Percentiles rank a stretch among this genome's conserved stretches.
Conservation (phyloP, 35 echinoderm and acorn worm genomes). For the Apostichopus japonicus region DNA sequence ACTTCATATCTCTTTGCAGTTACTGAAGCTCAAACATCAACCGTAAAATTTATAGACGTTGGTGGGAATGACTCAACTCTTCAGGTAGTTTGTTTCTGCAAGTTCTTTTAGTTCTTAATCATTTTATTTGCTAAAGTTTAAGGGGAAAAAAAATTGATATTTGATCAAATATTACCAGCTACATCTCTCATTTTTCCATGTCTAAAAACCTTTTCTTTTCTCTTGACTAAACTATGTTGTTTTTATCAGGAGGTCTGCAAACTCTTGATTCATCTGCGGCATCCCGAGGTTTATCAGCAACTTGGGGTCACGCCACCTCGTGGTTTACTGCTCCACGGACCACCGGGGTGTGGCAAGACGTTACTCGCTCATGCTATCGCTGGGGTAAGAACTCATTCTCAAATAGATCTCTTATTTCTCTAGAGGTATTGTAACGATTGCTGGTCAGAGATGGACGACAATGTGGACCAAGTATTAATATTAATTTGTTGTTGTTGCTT, state of each 20-base stretch:
- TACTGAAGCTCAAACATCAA: slow-evolving; percentile 80
- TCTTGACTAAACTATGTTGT: background rate
- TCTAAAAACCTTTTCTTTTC: background rate
- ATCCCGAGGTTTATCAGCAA: slow-evolving; percentile 93
- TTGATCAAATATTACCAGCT: too few relatives aligned
- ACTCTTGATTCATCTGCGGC: slow-evolving; percentile 87
- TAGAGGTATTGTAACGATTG: too few relatives aligned
- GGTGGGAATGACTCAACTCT: slow-evolving; percentile 92
- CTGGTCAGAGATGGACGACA: too few relatives aligned
- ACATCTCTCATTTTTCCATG: too few relatives aligned
- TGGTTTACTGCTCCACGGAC: slow-evolving; percentile 93
- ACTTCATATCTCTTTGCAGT: slow-evolving; percentile 45
- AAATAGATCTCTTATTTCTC: too few relatives aligned
- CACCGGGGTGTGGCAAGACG: slow-evolving; percentile 97
- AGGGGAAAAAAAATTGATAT: too few relatives aligned
- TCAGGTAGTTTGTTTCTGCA: slow-evolving; percentile 63
- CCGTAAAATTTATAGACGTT: slow-evolving; percentile 74
- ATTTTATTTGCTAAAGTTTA: too few relatives aligned
- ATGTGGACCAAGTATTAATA: too few relatives aligned
- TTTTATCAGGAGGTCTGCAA: slow-evolving; percentile 85
- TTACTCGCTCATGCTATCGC: slow-evolving; percentile 94
- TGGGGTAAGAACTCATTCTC: slow-evolving; percentile 65
- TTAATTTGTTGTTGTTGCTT: too few relatives aligned
- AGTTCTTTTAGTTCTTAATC: too few relatives aligned
- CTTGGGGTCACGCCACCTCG: slow-evolving; percentile 90